phyloP scores from a whole-genome alignment of 1,140 invertebrate species.

The Caenorhabditis brenneri region DNA sequence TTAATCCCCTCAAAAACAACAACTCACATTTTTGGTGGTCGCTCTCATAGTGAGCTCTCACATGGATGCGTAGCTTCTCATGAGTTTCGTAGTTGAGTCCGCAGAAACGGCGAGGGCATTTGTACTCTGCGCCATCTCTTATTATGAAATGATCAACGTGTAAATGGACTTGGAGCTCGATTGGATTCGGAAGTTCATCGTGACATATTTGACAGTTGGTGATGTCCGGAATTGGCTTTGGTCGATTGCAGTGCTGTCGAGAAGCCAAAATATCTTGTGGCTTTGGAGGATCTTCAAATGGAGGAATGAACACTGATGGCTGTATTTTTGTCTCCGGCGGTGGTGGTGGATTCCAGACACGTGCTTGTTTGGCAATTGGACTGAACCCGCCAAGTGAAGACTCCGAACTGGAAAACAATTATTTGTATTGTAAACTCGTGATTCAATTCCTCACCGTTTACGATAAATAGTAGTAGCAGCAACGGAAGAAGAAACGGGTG shows the following conservation, averaged over 20 bases:
- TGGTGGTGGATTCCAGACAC: neutral
- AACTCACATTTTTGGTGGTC: neutral
- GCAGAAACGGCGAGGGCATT: constrained; percentile 52
- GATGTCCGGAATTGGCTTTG: constrained; percentile 13
- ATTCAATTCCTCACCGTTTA: neutral
- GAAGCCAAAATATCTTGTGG: neutral
- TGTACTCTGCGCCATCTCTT: constrained; percentile 55
- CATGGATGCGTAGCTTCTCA: constrained; percentile 51
- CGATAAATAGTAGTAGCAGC: neutral
- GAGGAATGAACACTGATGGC: neutral
- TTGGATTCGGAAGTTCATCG: neutral
- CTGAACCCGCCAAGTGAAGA: neutral
- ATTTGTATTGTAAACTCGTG: neutral
- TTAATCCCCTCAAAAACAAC: neutral
- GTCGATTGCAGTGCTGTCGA: neutral
- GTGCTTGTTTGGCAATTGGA: neutral
- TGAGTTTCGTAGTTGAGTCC: constrained; percentile 55
- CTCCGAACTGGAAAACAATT: neutral
- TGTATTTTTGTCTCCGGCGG: neutral
- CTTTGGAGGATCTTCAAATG: neutral
- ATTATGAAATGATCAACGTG: constrained; percentile 56
- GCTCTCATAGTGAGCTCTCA: constrained; percentile 50
- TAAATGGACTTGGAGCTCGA: constrained; percentile 48
- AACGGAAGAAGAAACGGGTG: neutral
- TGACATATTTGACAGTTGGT: neutral